These are phyloP conservation scores for Prunella himalayana DNA, from an alignment of 2,113 vertebrate species.

Conservation along the genomic window DNA sequence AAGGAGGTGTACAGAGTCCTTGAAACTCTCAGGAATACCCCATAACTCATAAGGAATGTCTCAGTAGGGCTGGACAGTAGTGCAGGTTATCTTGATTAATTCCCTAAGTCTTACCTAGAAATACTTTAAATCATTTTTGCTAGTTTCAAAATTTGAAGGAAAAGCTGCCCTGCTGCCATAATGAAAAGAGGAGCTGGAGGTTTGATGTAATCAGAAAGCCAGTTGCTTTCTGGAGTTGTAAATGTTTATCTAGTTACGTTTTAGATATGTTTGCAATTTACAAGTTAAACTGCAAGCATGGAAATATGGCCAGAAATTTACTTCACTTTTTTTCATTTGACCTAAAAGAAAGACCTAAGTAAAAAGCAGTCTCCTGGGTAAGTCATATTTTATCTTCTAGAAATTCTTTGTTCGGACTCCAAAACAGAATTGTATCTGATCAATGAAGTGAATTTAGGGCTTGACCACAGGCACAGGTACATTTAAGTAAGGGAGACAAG, in stretches of 20 bases:
- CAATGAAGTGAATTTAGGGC: neutral
- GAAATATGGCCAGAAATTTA: neutral
- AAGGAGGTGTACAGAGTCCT: neutral
- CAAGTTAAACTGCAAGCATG: neutral
- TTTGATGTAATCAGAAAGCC: neutral
- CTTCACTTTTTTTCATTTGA: neutral
- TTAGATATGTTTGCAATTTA: neutral
- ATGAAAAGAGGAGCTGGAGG: neutral
- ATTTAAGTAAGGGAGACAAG: neutral
- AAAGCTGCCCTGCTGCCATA: neutral
- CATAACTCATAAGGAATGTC: neutral
- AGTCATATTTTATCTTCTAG: neutral
- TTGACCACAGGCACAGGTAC: neutral
- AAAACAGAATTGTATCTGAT: neutral
- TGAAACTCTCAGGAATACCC: neutral
- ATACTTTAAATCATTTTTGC: neutral
- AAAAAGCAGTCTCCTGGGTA: neutral
- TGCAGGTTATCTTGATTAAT: neutral
- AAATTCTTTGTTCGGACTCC: neutral
- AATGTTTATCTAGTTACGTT: neutral
- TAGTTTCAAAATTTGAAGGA: neutral
- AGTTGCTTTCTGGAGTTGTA: neutral
- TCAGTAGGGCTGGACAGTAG: accelerated
- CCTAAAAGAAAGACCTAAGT: neutral
- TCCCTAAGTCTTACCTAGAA: neutral